Evolutionary conservation across 2,888 invertebrate genomes (phyloP), one percentile per base, ranked within the genome.

Genomic region (Lordiphosa fenestrarum): DNA sequence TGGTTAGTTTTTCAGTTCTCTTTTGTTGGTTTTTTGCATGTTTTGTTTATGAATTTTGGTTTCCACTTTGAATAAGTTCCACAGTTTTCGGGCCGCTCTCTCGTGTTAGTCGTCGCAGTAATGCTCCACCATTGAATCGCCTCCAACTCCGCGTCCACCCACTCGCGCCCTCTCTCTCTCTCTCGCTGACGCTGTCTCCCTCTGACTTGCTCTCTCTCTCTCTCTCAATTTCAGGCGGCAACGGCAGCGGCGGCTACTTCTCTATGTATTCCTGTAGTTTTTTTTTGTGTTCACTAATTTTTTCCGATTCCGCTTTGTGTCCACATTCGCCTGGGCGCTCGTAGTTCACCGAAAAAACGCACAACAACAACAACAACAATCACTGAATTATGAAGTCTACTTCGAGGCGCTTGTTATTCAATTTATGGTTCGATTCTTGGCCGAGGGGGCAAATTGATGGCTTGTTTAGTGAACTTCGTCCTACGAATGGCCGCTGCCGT

Each of bases 201-300:
- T 23, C 53, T 49, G 15, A 15, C 15, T 15, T 15, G n/a, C 15
- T 7, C 4, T 10, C 53, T 52, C 38, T 39, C 36, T 36, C 48
- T 63, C 44, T 44, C 53, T 38, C 21, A 36, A 13, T 38, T 48
- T 55, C 60, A 51, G 50, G 83, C 80, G 74, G 83, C 83, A 74
- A 82, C 83, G 74, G 65, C 73, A 75, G 81, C 73, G 76, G 64
- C 70, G 56, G 76, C 65, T 46, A 46, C 50, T 58, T 66, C 50
- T 70, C 62, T 63, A 58, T 65, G 42, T 64, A 62, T 73, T 66
- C 59, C 62, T 64, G 70, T 57, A 42, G 66, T 60, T 47, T 52
- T 42, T 56, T 52, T 36, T 15, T 15, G 37, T 23, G 40, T 53
- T 58, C 48, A 52, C 68, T 52, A 54, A 73, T 50, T 68, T 83